Base-by-base conservation (phyloP, 2,113 vertebrate species). In the Pachypanchax playfairii region DNA sequence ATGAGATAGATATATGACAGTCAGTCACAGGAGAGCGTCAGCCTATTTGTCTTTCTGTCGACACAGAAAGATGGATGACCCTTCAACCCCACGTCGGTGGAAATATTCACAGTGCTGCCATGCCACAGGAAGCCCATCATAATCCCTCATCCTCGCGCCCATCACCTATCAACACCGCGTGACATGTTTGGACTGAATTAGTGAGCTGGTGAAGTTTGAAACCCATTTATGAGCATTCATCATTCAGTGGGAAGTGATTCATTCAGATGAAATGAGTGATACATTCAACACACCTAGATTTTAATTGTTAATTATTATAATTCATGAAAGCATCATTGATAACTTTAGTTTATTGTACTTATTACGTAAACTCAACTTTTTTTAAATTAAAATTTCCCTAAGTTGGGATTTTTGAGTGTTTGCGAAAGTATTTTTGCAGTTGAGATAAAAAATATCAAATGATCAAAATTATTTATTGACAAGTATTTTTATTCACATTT, bases 41-140 rank as follows among this genome's bases (percentile, higher is more conserved):
- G 78, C 76, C 83, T 83, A 87, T 89, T 90, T 90, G 87, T 92
- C 90, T 86, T 78, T 74, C 88, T 87, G 89, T 89, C 87, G 76
- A 66, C 60, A 12, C 73, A 49, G 70, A 63, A 87, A 90, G 89
- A 92, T 88, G 80, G 87, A 91, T 85, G 82, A 83, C 85, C 83
- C 77, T 76, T 90, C 84, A 83, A 77, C 75, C 77, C 42, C 2
- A 0, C 8, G 26, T 53, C 17, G 6, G 64, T 54, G 61, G 70
- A 86, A 70, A 84, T 80, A 82, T 83, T 84, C 83, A 75, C 70
- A 73, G 55, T 4, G 60, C 66, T 65, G 70, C 49, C 51, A 2
- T 81, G 75, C 73, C 72, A 79, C 20, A n/a, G 57, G 43, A 44
- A 70, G 59, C 57, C 68, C 6, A 58, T 84, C 75, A 77, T 77